Base-by-base conservation (phyloP, 30 jellyfish, hydroid and myxozoan species). In the Hydractinia echinata region DNA sequence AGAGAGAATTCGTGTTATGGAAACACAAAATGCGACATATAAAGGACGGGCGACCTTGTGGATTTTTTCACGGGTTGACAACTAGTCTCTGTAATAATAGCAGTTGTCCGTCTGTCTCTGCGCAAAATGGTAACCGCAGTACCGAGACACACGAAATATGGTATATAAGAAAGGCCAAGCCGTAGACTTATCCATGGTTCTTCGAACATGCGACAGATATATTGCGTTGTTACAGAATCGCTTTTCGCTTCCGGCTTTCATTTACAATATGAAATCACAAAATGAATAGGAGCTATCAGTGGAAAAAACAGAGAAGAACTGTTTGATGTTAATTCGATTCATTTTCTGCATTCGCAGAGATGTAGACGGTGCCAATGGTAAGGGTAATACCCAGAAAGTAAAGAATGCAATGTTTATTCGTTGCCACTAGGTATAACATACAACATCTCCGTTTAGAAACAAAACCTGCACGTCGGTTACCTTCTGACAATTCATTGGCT, bases 381-480 rank as follows among this genome's bases (percentile, higher is more conserved):
- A 62, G 50, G 73, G 73, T 62, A 62, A 15, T 50, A 62, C 30
- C 73, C 73, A 62, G 10, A 62, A 15, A n/a, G 10, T 50, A 62
- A 10, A 10, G 10, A 62, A 62, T 62, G 73, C 73, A 50, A 62
- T 39, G 10, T 15, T 62, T 6, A 62, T 10, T 50, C 30, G 16
- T 10, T 62, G 73, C 73, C 73, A 62, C 73, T 50, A 62, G 30
- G 73, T 62, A 62, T 15, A 62, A 10, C 73, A 62, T 15, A 62
- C 73, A 5, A 10, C 30, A 10, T 50, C 10, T 6, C 50, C 73
- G 30, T 10, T 62, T 62, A 62, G 16, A 50, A 15, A 62, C 30
- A 62, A 62, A 62, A 62, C 73, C 16, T 62, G n/a, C 10, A 10
- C 5, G 16, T 5, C 30, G 50, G 16, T 62, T 5, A 62, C 10